Base-by-base conservation (phyloP, 2,888 invertebrate genomes). In the Eristalinus sepulchralis region DNA sequence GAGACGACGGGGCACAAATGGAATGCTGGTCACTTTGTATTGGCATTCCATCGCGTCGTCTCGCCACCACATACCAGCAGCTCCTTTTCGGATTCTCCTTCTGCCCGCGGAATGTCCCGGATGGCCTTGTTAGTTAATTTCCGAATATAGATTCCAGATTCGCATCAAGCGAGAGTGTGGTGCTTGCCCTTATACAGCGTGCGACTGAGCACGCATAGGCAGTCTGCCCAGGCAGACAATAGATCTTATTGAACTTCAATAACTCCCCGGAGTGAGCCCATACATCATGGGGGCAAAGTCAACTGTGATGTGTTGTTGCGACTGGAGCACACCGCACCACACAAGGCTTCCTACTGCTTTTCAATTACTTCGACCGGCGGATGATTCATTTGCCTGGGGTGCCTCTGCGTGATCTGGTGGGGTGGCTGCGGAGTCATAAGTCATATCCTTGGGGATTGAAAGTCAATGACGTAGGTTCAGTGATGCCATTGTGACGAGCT, bases 251-350 rank as follows among this genome's bases (percentile, higher is more conserved):
- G 78, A 62, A 67, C 71, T 75, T 83, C 78, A 80, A 83, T 83
- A 83, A 82, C 71, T 86, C 83, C 83, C 83, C 67, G 83, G 83
- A 75, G 83, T 83, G 73, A 82, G 73, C 77, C 64, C 72, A 55
- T 81, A 64, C 53, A 85, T 77, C 81, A 81, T 63, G 60, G 59
- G n/a, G 62, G 17, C 10, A 8, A 1, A 57, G 60, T 33, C 64
- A 10, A 39, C 11, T 73, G 53, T 5, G 27, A 24, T 31, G 22
- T 57, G 47, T 57, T 57, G 33, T 24, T 55, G 31, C 59, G 59
- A 59, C 22, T 57, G 22, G 34, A 24, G 63, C 34, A 34, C 33
- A 34, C 33, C 63, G n/a, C 20, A 27, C 57, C 22, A 57, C 57
- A 57, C 24, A 27, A 22, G 57, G 57, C 24, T 71, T 86, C 86